Conservation (phyloP, 2,113 vertebrate species). For the Neoarius graeffei region DNA sequence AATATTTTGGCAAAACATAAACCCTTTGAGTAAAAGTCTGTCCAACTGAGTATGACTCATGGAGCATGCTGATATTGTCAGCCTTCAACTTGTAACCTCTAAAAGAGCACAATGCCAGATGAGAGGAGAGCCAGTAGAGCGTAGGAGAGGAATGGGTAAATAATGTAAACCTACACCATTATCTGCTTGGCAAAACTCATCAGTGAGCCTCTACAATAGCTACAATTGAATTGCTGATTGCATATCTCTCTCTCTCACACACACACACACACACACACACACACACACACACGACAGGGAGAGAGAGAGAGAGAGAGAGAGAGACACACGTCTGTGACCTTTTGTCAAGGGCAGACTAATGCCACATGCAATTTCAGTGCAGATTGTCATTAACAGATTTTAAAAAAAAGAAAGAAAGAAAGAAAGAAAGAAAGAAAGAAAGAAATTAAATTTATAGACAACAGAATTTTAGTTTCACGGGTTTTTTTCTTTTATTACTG, state of each 20-base stretch:
- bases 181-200: conserved; percentile 93
- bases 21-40: background rate
- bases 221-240: conserved; percentile 78
- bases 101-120: conserved; percentile 74
- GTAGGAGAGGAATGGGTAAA: conserved; percentile 69
- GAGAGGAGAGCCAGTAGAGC: conserved; percentile 65
- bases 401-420: background rate
- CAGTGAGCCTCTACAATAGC: conserved; percentile 75
- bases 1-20: background rate
- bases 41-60: conserved; percentile 30
- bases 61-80: conserved; percentile 76
- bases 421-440: background rate
- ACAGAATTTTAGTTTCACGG: too few relatives aligned
- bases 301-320: conserved; percentile 19
- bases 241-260: conserved; percentile 72
- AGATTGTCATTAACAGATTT: background rate
- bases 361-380: background rate
- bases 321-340: conserved; percentile 51
- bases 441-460: background rate
- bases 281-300: background rate
- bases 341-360: conserved; percentile 70
- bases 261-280: too few relatives aligned
- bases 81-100: conserved; percentile 85
- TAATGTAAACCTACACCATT: conserved; percentile 92
- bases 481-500: background rate